A percentile compares a stretch with the other conserved stretches of the same genome.
Evolutionary conservation across 1,140 invertebrate genomes (phyloP).

Genomic region (Anadara kagoshimensis): DNA sequence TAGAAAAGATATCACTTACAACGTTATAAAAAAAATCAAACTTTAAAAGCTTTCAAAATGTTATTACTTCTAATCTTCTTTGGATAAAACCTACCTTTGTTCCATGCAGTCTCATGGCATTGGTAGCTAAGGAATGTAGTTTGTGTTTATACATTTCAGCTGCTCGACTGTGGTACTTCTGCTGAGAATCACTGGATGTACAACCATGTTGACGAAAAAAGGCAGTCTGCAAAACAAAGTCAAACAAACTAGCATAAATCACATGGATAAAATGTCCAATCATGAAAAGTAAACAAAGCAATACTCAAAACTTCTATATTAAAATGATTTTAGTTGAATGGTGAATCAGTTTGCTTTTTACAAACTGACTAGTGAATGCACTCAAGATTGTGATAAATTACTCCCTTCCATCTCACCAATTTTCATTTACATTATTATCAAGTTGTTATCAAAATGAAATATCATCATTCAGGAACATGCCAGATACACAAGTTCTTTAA

Average conservation of each 20-base stretch:
- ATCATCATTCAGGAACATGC: neutral
- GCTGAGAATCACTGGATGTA: slow-evolving; percentile 92
- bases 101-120: slow-evolving; percentile 92
- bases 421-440: neutral
- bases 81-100: slow-evolving; percentile 81
- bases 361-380: no score
- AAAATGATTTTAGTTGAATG: no score
- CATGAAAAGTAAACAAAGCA: no score
- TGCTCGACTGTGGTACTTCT: slow-evolving; percentile 98
- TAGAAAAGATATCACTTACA: no score
- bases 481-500: neutral
- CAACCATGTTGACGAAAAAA: slow-evolving; percentile 97
- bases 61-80: slow-evolving; percentile 1
- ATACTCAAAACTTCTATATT: no score
- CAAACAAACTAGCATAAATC: no score
- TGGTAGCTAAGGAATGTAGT: slow-evolving; percentile 81
- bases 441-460: neutral
- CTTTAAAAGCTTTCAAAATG: no score
- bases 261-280: no score
- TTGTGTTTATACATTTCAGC: slow-evolving; percentile 88
- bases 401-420: no score
- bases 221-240: slow-evolving; percentile 80
- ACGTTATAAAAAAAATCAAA: no score
- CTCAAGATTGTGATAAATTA: no score
- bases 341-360: no score